Evolutionary conservation across 2,113 vertebrate genomes (phyloP), one percentile per base, ranked within the genome.

Genomic region (Stercorarius parasiticus): DNA sequence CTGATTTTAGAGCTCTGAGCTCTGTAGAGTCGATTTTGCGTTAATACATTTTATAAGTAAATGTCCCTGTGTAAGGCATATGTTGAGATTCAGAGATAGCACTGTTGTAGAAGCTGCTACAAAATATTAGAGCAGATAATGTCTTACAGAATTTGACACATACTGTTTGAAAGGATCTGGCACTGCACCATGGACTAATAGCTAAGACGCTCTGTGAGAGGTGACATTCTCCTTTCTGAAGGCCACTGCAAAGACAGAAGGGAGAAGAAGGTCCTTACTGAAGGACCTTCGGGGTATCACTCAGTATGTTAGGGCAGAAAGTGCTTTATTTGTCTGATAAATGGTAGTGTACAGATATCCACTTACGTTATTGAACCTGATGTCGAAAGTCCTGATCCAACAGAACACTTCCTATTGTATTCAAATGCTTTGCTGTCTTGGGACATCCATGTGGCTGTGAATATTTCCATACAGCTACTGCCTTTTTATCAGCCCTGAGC

Each of bases 1-100:
- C 32, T 80, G 70, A 87, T 91, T 91, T 96, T 74, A 77, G 87
- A 91, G 70, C 66, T 90, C 72, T 76, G 40, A 82, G 43, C 49
- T 82, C 61, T 85, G 32, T 50, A 72, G 47, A 71, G 42, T 49
- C 40, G 76, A 8, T 82, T 89, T 89, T 49, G 23, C 4, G 2
- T 65, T 64, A 76, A 62, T 45, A 70, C 6, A 15, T 80, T 76
- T 93, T 45, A 66, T n/a, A 62, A 62, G 61, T 72, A 87, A 84
- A 91, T 66, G 38, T 82, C 59, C 72, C 56, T 27, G 3, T 56
- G 27, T 65, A 91, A 87, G 52, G 47, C 42, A 50, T 56, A 61
- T 65, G 40, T 53, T 95, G 73, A 65, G 49, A 65, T 82, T 65
- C 76, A 65, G 77, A 85, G 81, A 34, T 14, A 49, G 6, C 10